Evolutionary conservation across 1,140 invertebrate genomes (phyloP), one percentile per base, ranked within the genome.

Genomic region (Solenopsis fugax): DNA sequence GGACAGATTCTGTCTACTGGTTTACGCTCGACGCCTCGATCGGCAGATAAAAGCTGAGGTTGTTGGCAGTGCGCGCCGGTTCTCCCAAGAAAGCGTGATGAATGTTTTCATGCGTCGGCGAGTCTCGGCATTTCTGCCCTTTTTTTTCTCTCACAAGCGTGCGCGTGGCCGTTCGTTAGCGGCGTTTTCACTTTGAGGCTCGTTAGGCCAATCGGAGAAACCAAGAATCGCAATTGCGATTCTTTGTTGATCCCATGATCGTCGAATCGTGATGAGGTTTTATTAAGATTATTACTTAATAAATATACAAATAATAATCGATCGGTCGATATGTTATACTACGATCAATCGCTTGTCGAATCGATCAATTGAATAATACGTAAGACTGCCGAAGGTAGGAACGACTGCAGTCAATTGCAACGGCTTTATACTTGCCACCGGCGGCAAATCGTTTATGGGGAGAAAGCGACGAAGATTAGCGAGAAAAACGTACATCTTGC

Each of bases 71-170:
- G 48, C 21, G 45, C 60, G 76, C 78, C 16, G 65, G 78, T 81
- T 81, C 50, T 72, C 64, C 37, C 65, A 29, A 34, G 29, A 84
- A 75, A 84, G 18, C 24, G 69, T 60, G 80, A 84, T 62, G 69
- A 60, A 84, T 84, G 80, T 84, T 56, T 84, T 84, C 71, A 60
- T 84, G 69, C 65, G 78, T 50, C 50, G 65, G 65, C 80, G 41
- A 48, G 54, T 78, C 41, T 29, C 13, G 24, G 1, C 13, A 56
- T 60, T 58, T 65, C 21, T 67, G 16, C 21, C 9, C 13, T 37
- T 78, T 34, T 62, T 34, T 65, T 78, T 52, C 16, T 41, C 24
- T 37, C 12, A 45, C n/a, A 41, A 41, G 12, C 21, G 37, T 45
- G 4, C 13, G 12, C 21, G 37, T 45, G 4, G n/a, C 48, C 18